Evolutionary conservation across 2,113 vertebrate species (phyloP).

Genomic region (Pluvialis apricaria): DNA sequence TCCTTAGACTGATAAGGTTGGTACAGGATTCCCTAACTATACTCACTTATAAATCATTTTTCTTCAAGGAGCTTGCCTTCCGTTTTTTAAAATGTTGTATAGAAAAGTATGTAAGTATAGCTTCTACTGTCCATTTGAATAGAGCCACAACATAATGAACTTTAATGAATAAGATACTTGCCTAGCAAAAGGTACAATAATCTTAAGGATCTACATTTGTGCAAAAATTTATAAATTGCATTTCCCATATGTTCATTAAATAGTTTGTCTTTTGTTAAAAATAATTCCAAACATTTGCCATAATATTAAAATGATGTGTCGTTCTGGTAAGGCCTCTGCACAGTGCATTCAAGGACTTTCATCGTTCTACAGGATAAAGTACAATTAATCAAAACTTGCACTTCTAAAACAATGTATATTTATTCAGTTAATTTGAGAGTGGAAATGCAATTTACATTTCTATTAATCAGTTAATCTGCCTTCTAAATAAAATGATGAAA

Average conservation of each 20-base stretch:
- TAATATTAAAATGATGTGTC: neutral
- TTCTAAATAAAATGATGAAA: neutral
- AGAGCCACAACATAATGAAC: neutral
- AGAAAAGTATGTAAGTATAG: neutral
- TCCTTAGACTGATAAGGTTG: neutral
- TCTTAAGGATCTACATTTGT: neutral
- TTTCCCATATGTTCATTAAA: neutral
- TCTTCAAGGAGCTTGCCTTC: neutral
- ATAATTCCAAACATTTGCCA: neutral
- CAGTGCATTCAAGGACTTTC: neutral
- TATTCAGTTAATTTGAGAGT: neutral
- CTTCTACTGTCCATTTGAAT: neutral
- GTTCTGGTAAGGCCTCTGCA: neutral
- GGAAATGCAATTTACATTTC: neutral
- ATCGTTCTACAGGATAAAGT: neutral
- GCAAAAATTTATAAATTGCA: neutral
- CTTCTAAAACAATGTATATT: neutral
- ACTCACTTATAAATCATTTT: neutral
- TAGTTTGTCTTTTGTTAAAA: neutral
- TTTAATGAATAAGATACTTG: neutral
- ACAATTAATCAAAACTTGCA: neutral
- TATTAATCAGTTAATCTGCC: neutral
- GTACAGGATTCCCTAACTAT: neutral
- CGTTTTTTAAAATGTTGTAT: neutral
- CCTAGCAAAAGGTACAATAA: neutral